These are phyloP conservation scores for Merodon equestris DNA, from an alignment of 2,888 invertebrate genomes.

Conservation along the genomic window DNA sequence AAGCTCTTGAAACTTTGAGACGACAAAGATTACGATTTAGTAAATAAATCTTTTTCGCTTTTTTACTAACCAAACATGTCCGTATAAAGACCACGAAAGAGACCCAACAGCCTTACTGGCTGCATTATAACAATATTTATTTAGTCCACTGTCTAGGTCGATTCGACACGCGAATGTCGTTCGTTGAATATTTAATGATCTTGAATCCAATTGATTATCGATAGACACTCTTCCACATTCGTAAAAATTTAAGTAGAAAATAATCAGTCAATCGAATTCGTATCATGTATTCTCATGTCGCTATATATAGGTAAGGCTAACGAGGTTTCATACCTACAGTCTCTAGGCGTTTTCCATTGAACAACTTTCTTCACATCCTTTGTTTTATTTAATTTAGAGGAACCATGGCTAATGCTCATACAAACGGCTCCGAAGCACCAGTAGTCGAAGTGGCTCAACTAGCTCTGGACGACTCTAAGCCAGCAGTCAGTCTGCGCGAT, in stretches of 20 bases:
- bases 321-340: background rate
- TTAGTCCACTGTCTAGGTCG: no score
- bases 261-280: no score
- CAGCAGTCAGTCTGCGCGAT: conserved; percentile 81
- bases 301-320: conserved; percentile 68
- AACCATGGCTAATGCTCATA: conserved; percentile 67
- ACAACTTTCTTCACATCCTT: background rate
- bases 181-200: background rate
- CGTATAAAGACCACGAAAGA: no score
- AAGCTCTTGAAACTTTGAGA: no score
- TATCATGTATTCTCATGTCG: conserved; percentile 70
- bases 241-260: background rate
- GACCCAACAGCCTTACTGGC: no score
- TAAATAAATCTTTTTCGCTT: no score
- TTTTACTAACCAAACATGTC: no score
- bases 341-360: background rate
- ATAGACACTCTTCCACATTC: background rate
- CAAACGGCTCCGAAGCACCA: conserved; percentile 72
- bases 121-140: no score
- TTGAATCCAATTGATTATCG: background rate
- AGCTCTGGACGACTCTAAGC: conserved; percentile 75
- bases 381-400: conserved; percentile 57
- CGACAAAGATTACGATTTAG: no score
- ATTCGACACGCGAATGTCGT: conserved; percentile 6
- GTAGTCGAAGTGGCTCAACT: conserved; percentile 76